These are phyloP conservation scores for Leucophenga maculata DNA, from an alignment of 2,888 invertebrate genomes.

Conservation along the genomic window DNA sequence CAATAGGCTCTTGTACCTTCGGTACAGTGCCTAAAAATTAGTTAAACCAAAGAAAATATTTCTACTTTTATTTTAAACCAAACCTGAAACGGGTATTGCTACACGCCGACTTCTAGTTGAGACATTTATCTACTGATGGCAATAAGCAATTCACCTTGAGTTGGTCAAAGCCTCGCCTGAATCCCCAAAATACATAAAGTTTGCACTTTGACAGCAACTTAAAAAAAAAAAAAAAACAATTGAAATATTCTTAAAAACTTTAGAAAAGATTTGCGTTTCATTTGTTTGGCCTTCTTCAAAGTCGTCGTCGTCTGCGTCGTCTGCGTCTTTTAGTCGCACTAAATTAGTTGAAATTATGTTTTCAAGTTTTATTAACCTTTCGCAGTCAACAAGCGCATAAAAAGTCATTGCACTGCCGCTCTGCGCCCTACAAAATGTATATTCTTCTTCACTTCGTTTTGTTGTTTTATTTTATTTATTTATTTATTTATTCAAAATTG, in stretches of 20 bases:
- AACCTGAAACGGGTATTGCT: no score
- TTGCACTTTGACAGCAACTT: neutral
- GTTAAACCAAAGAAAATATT: no score
- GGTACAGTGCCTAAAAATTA: no score
- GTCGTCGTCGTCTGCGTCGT: slow-evolving; percentile 25
- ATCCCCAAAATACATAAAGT: no score
- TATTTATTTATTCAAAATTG: slow-evolving; percentile 23
- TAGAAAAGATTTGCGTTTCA: no score
- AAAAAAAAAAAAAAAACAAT: neutral
- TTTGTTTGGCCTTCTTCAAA: slow-evolving; percentile 14
- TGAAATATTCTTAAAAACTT: neutral
- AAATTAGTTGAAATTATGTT: slow-evolving; percentile 17
- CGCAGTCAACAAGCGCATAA: slow-evolving; percentile 7
- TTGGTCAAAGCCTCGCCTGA: no score
- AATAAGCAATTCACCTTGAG: no score
- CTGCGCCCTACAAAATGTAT: no score
- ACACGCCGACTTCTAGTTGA: no score
- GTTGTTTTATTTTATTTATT: slow-evolving; percentile 11
- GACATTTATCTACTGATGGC: no score
- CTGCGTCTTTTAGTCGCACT: slow-evolving; percentile 12
- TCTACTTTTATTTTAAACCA: no score
- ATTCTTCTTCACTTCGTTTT: neutral
- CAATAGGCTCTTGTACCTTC: no score
- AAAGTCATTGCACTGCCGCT: neutral
- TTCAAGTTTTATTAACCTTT: slow-evolving; percentile 10